Evolutionary conservation across 30 jellyfish, hydroid and myxozoan species (phyloP).

Genomic region (Rhopilema esculentum): DNA sequence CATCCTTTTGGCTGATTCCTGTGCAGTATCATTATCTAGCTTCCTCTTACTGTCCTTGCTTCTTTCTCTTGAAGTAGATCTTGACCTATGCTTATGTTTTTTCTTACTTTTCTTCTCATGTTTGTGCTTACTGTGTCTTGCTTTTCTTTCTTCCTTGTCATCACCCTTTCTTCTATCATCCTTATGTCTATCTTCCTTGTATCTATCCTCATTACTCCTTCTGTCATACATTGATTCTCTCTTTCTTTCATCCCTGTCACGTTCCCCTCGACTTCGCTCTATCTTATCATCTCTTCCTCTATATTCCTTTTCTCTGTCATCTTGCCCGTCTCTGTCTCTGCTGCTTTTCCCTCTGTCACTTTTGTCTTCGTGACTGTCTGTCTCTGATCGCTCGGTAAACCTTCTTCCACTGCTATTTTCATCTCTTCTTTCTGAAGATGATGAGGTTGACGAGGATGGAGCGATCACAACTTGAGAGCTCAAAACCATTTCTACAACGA

Average conservation of each 20-base stretch:
- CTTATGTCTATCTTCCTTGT: conserved; percentile 8
- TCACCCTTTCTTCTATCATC: conserved; percentile 27
- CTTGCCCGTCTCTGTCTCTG: conserved; percentile 23
- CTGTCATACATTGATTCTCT: conserved; percentile 19
- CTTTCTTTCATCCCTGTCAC: conserved; percentile 66
- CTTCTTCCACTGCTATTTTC: conserved; percentile 48
- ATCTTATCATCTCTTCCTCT: conserved; percentile 18
- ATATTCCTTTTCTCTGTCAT: background rate
- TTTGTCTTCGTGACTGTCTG: background rate
- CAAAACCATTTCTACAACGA: conserved; percentile 16
- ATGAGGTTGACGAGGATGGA: conserved; percentile 9
- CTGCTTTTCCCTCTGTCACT: background rate
- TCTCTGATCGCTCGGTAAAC: conserved; percentile 7
- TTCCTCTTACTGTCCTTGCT: conserved; percentile 17
- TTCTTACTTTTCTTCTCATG: conserved; percentile 63
- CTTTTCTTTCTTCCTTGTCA: conserved; percentile 22
- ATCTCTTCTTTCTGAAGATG: conserved; percentile 58
- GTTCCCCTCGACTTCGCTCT: conserved; percentile 62
- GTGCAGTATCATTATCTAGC: background rate
- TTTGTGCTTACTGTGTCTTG: conserved; percentile 61
- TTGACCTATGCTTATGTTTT: conserved; percentile 62
- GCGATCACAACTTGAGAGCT: conserved; percentile 66
- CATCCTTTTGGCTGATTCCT: conserved; percentile 29
- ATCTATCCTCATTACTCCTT: conserved; percentile 2
- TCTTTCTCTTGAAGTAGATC: conserved; percentile 60